Base-by-base conservation (phyloP, 1,140 invertebrate species). In the Drosophila pseudoananassae region DNA sequence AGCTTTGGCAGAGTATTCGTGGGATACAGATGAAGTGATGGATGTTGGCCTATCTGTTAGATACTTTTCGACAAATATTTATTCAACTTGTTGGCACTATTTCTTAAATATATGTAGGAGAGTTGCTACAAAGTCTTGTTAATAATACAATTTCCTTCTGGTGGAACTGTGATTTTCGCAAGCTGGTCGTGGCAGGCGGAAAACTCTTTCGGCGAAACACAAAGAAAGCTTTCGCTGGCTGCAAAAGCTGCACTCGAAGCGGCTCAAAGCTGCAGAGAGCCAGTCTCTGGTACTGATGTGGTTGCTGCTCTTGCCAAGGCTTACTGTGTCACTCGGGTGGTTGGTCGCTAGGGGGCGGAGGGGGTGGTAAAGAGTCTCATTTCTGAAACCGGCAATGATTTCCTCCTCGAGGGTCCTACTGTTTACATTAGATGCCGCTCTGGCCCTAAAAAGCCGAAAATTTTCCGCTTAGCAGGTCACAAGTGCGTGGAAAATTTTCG, bases 401-500 rank as follows among this genome's bases (percentile, higher is more conserved):
- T 43, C 9, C 38, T 43, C 5, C 40, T 17, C 40, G 40, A 52
- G 57, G 23, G 2, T 27, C 40, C 6, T 15, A 8, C 29, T 72
- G 23, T 71, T 71, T 71, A 71, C 68, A 58, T 45, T 31, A 12
- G 12, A 59, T 10, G 12, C 33, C 43, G 40, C 15, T 15, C n/a
- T 15, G 36, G 17, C 4, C 25, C 25, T 27, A 14, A 20, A 43
- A 31, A 10, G 25, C 31, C 50, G 43, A 53, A 76, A 80, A 82
- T 75, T 64, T 71, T 76, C 54, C 61, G 12, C 46, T 49, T 49
- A 29, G 14, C 25, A n/a, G 20, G 12, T 14, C 31, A 33, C 9
- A 33, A 33, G 25, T 43, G 52, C 36, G 53, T 81, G 74, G 78
- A 85, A 87, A 87, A 76, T 88, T 82, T 78, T 63, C 9, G 9